Evolutionary conservation across 2,888 invertebrate genomes (phyloP), one percentile per base, ranked within the genome.

Genomic region (Agrotis puta): DNA sequence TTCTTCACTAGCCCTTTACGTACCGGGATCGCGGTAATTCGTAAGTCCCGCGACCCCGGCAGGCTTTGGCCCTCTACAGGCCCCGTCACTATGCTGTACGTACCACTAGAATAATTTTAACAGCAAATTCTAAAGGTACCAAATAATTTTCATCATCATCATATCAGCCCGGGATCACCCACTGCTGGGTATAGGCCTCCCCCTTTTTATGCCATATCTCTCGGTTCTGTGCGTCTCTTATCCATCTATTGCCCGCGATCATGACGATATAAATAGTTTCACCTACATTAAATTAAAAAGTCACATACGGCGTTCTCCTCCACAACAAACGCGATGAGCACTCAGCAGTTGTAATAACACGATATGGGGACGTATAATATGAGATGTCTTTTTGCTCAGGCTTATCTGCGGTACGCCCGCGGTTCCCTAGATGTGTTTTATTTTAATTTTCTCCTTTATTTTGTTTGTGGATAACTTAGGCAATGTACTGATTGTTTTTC

Each of bases 291-390:
- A 39, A 63, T 68, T 82, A 70, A 47, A 84, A 78, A 54, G 79
- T 54, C 82, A 82, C 66, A 73, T 89, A 87, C 88, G 18, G 64
- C 51, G 77, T 86, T 85, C 69, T 83, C 61, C 63, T 64, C n/a
- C 45, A 71, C 64, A 58, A 57, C 79, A 77, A 43, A 67, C 76
- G 58, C 64, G 81, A 85, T 83, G 83, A 88, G 82, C 87, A 82
- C 86, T 87, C 86, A 80, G 76, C 90, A 89, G 89, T 92, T 92
- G 92, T 90, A 93, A 93, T 92, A 93, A 92, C 91, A 93, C 84
- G 93, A 92, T 92, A 93, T 89, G 90, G 84, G 88, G 85, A 89
- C 86, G 89, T 88, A 88, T 91, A 90, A 92, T 92, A 91, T 88
- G 87, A 88, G 88, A 90, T 89, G 89, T 90, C 91, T 92, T 92